phyloP scores from a whole-genome alignment of 2,113 vertebrate genomes.

The Chaetura pelagica region DNA sequence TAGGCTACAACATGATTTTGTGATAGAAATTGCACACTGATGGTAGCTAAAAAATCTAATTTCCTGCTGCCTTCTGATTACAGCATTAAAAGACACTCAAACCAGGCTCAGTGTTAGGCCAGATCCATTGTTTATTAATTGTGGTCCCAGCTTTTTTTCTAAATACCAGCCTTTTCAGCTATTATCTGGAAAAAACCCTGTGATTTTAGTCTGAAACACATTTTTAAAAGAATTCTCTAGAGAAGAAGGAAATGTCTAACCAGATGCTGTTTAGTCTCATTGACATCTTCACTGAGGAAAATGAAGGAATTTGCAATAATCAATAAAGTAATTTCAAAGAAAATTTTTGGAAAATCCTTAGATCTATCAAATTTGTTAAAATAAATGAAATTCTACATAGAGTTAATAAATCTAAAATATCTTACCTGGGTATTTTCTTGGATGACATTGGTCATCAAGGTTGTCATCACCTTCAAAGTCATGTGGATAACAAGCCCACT shows the following conservation, averaged over 20 bases:
- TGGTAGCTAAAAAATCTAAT: background rate
- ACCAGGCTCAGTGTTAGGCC: background rate
- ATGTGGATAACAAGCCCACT: background rate
- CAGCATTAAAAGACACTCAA: background rate
- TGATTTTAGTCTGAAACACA: background rate
- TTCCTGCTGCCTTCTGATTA: background rate
- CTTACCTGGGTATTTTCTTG: background rate
- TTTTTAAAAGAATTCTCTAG: background rate
- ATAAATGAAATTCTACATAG: background rate
- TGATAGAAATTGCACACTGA: background rate
- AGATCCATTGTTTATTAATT: background rate
- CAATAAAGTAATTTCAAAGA: background rate
- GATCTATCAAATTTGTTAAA: rapidly evolving
- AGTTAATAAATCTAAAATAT: background rate
- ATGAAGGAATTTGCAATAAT: background rate
- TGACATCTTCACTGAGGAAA: background rate
- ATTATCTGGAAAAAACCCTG: background rate
- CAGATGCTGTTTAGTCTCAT: background rate
- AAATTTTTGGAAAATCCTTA: background rate
- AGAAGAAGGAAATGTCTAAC: background rate
- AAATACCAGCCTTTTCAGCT: background rate
- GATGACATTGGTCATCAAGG: background rate
- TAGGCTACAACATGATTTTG: background rate
- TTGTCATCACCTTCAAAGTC: background rate
- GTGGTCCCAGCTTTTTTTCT: background rate